phyloP scores from a whole-genome alignment of 2,888 invertebrate species.

The Oegoconia quadripuncta region DNA sequence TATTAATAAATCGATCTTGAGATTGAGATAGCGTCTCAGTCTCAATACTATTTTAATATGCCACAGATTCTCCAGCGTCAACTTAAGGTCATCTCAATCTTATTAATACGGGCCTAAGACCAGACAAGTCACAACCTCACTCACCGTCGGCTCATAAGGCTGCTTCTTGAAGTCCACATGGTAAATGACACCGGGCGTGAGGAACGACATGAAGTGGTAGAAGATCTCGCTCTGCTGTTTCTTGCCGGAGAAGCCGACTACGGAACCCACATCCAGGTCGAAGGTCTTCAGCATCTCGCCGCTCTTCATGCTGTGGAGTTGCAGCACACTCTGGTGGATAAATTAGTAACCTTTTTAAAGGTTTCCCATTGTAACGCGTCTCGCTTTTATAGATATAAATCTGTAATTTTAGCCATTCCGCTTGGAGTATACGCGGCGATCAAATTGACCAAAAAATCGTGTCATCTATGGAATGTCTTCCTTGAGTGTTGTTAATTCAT shows the following conservation, averaged over 20 bases:
- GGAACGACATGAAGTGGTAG: conserved; percentile 95
- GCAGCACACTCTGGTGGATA: conserved; percentile 85
- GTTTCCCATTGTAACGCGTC: neutral
- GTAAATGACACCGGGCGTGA: conserved; percentile 92
- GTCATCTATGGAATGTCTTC: too few species aligned
- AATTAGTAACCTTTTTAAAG: neutral
- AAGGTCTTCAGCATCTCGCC: conserved; percentile 87
- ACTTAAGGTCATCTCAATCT: too few species aligned
- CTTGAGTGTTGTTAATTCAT: too few species aligned
- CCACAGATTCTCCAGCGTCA: too few species aligned
- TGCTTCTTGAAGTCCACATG: conserved; percentile 87
- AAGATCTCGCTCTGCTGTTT: conserved; percentile 93
- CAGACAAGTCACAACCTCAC: conserved; percentile 20
- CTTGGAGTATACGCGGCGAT: too few species aligned
- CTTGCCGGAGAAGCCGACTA: conserved; percentile 91
- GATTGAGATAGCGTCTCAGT: too few species aligned
- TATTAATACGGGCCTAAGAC: too few species aligned
- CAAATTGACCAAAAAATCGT: too few species aligned
- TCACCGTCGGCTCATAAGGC: conserved; percentile 81
- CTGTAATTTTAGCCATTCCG: neutral
- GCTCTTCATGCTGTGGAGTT: conserved; percentile 85
- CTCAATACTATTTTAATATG: too few species aligned
- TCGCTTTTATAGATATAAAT: too few species aligned
- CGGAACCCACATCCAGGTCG: conserved; percentile 91
- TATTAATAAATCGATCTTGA: too few species aligned